Percentiles rank a stretch among this genome's conserved stretches.
These are phyloP conservation scores for Turritopsis dohrnii DNA, from an alignment of 30 jellyfish, hydroid and myxozoan genomes.

Conservation along the genomic window DNA sequence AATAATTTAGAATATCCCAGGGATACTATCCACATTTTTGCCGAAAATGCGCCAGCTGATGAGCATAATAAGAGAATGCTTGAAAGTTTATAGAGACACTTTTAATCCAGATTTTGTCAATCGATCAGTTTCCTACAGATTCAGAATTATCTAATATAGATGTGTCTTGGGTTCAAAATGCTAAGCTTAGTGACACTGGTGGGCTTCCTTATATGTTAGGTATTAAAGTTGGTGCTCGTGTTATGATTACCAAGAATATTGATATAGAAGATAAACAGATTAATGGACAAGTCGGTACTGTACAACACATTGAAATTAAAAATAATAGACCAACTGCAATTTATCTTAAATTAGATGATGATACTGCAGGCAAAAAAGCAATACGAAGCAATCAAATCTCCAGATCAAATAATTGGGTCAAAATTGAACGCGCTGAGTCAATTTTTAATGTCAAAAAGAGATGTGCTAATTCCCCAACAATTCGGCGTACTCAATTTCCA, in stretches of 20 bases:
- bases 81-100: background rate
- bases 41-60: slow-evolving; percentile 19
- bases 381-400: background rate
- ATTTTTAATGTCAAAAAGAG: too few species aligned
- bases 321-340: background rate
- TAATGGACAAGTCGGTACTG: slow-evolving; percentile 36
- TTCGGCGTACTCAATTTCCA: slow-evolving; percentile 7
- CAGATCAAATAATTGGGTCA: background rate
- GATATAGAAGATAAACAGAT: slow-evolving; percentile 27
- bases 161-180: too few species aligned
- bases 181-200: too few species aligned
- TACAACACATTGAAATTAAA: background rate
- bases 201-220: too few species aligned
- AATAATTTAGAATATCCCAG: background rate
- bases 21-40: slow-evolving; percentile 17
- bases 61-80: background rate
- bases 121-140: slow-evolving; percentile 14
- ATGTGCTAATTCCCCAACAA: background rate
- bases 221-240: slow-evolving; percentile 18
- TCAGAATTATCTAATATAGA: too few species aligned
- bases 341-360: slow-evolving; percentile 29
- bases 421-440: too few species aligned
- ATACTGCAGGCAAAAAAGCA: slow-evolving; percentile 17
- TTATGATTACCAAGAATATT: background rate
- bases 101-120: background rate